Evolutionary conservation across 2,113 vertebrate species (phyloP), one percentile per base, ranked within the genome.

Genomic region (Emydura subglobosa): DNA sequence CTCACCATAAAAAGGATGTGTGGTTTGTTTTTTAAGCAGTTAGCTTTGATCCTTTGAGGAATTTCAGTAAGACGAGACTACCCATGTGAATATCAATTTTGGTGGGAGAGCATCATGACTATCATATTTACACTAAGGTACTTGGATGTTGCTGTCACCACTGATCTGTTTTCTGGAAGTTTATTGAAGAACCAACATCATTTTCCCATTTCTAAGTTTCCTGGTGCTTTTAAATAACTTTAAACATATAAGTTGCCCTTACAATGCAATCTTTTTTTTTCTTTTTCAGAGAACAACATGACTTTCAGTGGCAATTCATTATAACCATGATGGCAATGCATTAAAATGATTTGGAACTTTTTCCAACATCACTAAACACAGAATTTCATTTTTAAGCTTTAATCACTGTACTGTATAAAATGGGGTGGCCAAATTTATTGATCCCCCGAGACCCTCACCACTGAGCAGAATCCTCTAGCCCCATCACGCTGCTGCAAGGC

Each of bases 41-140:
- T 7, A 9, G 2, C 72, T 39, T 91, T 51, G 2, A 29, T 49
- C 10, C 2, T n/a, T 1, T 59, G 49, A 72, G n/a, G 4, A 12
- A 19, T 13, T 72, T 72, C 4, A 39, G 24, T n/a, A 34, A 47
- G 59, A 81, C 0, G n/a, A 27, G 31, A 6, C 21, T 54, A 7
- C 1, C 0, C 3, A 8, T 0, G 0, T 87, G 86, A 17, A 44
- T 76, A 22, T 11, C 13, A 7, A 4, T 74, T 85, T 19, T 27
- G 22, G 42, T 42, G 10, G 51, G 74, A 91, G 27, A 59, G 82
- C 1, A 11, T 22, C 0, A 0, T 79, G 14, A n/a, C 53, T 85
- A 44, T 79, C 59, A 54, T 27, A 6, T 61, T 74, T 85, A 54
- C 5, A n/a, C 6, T 7, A 34, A 65, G 10, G 27, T 74, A 2